Percentiles rank a stretch among this genome's conserved stretches.
These are phyloP conservation scores for Etheostoma perlongum DNA, from an alignment of 2,797 vertebrate genomes.

Conservation along the genomic window DNA sequence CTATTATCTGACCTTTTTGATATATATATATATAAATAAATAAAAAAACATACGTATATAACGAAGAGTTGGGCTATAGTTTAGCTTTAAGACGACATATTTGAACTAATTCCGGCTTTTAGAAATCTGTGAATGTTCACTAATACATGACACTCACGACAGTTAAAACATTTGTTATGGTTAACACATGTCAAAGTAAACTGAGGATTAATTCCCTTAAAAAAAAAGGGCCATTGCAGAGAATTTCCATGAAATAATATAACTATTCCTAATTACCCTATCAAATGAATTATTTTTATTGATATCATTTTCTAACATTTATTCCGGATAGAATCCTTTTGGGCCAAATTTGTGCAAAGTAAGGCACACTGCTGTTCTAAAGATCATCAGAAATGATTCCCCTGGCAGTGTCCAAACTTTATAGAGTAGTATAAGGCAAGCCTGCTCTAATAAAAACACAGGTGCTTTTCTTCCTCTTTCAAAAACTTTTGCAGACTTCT, in stretches of 20 bases:
- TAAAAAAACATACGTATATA: too few species aligned
- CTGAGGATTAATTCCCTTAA: slow-evolving; percentile 25
- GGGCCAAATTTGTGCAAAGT: slow-evolving; percentile 67
- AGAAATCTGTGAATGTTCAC: slow-evolving; percentile 16
- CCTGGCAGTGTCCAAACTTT: slow-evolving; percentile 71
- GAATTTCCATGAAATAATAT: slow-evolving; percentile 64
- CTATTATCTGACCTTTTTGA: too few species aligned
- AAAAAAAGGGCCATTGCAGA: slow-evolving; percentile 15
- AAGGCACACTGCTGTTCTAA: slow-evolving; percentile 73
- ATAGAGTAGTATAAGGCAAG: slow-evolving; percentile 77
- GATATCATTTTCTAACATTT: slow-evolving; percentile 71
- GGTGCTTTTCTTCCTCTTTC: slow-evolving; percentile 73
- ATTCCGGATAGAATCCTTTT: slow-evolving; percentile 60
- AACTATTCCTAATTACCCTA: slow-evolving; percentile 54
- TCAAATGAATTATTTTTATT: slow-evolving; percentile 63
- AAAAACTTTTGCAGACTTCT: slow-evolving; percentile 79
- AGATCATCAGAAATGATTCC: slow-evolving; percentile 79
- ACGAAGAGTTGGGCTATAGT: background rate
- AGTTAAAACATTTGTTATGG: slow-evolving; percentile 32
- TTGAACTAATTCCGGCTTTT: background rate
- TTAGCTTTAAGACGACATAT: background rate
- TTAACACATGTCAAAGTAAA: slow-evolving; percentile 43
- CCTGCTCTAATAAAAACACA: slow-evolving; percentile 79
- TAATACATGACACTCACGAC: background rate
- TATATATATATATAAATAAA: too few species aligned